A percentile compares a stretch with the other conserved stretches of the same genome.
These are phyloP conservation scores for Phataginus tricuspis DNA, from an alignment of 2,797 vertebrate species.

Conservation along the genomic window DNA sequence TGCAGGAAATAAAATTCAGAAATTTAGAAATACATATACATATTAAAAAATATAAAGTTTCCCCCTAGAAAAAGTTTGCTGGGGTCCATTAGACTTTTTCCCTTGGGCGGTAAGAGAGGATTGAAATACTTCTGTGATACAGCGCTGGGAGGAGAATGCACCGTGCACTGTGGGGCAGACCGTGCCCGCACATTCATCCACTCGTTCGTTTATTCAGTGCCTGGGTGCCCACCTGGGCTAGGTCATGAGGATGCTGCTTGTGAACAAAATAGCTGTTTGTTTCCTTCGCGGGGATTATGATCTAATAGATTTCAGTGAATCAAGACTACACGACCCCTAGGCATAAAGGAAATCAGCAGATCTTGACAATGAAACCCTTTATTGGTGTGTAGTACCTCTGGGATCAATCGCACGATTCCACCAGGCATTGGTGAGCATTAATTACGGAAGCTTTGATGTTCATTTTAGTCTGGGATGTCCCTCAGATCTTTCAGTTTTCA, in stretches of 20 bases:
- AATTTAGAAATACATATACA: not conserved
- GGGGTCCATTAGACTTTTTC: not conserved
- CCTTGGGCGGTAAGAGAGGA: not conserved
- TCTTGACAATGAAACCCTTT: not conserved
- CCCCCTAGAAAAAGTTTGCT: not conserved
- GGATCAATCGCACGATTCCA: not conserved
- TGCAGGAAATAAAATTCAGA: not conserved
- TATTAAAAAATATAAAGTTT: not conserved
- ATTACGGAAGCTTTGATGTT: not conserved
- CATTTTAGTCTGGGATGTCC: not conserved
- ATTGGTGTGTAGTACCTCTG: accelerated
- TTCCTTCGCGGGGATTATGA: not conserved
- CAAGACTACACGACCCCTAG: not conserved
- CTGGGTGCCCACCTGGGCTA: not conserved
- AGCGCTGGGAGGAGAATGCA: not conserved
- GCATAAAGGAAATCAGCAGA: not conserved
- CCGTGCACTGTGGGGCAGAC: not conserved
- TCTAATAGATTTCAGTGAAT: not conserved
- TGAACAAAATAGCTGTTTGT: not conserved
- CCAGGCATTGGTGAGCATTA: too few relatives aligned
- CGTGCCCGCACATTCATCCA: not conserved
- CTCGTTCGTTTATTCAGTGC: not conserved
- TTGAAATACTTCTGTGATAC: not conserved
- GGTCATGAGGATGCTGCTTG: not conserved
- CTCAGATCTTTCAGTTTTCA: not conserved